Base-by-base conservation (phyloP, 1,140 invertebrate species). In the Centruroides sculpturatus region DNA sequence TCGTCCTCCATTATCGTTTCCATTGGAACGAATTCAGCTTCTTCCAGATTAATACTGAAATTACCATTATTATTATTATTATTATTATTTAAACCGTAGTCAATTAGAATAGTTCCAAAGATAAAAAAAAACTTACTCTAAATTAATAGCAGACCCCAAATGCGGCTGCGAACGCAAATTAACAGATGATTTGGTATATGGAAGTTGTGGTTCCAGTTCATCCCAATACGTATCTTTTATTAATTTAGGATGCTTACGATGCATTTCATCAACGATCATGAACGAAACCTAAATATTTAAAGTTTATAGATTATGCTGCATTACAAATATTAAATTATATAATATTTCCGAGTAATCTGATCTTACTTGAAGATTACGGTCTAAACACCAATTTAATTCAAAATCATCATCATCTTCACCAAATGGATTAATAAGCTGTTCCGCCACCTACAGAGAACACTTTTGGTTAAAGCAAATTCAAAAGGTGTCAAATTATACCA, bases 331-430 rank as follows among this genome's bases (percentile, higher is more conserved):
- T 51, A 23, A 23, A 23, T 23, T 23, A 23, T 23, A 23, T 23
- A 23, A 23, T 2, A 23, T 23, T 23, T 23, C 23, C 23, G 23
- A 23, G 23, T 50, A 46, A 10, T 58, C 10, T 64, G 51, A 49
- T 47, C 41, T 9, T 47, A 65, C 62, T 12, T 64, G 57, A 10
- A 65, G 56, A 59, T 67, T 67, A 58, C 66, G 55, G 48, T 67
- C 66, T 12, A 67, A 47, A 55, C 65, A 66, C 66, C 67, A 67
- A 56, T 67, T 72, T 51, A 67, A 62, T 57, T 78, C 77, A 70
- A 72, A 78, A 67, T 78, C 77, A 62, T 78, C 77, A 61, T 78
- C 77, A 67, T 79, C 76, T 68, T 78, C 76, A 4, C 77, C 77
- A 66, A 77, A 79, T 11, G 70, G 74, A 66, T 74, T 75, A n/a